These are phyloP conservation scores for Theristicus caerulescens DNA, from an alignment of 2,113 vertebrate genomes.

Conservation along the genomic window DNA sequence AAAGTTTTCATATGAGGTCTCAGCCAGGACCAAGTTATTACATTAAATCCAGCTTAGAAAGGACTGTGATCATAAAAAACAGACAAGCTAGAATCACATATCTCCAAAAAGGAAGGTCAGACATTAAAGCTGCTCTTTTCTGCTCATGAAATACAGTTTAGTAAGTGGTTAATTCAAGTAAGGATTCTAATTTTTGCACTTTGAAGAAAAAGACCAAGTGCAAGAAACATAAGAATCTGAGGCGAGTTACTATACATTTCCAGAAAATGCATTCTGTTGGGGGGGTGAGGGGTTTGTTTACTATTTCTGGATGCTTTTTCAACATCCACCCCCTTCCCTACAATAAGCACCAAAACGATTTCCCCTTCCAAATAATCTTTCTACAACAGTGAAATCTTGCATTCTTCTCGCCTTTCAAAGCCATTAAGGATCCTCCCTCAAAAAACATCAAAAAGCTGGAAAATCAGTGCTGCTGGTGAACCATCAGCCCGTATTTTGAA, in stretches of 20 bases:
- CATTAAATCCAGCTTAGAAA: constrained; percentile 18
- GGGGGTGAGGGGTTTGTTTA: neutral
- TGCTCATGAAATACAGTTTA: neutral
- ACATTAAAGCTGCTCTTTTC: neutral
- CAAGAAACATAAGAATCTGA: neutral
- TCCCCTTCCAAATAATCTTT: neutral
- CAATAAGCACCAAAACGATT: neutral
- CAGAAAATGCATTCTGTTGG: neutral
- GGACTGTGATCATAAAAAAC: neutral
- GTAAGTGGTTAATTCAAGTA: neutral
- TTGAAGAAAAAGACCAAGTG: neutral
- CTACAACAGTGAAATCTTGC: neutral
- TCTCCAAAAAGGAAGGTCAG: neutral
- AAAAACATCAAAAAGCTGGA: neutral
- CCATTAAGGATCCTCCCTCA: neutral
- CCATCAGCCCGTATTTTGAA: constrained; percentile 16
- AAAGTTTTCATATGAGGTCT: constrained; percentile 14
- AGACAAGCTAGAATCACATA: neutral
- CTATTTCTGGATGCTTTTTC: neutral
- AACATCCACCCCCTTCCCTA: neutral
- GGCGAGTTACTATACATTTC: neutral
- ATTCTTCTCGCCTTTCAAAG: neutral
- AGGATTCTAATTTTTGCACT: neutral
- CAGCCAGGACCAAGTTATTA: constrained; percentile 8
- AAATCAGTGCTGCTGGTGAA: neutral